A percentile compares a stretch with the other conserved stretches of the same genome.
Evolutionary conservation across 2,113 vertebrate genomes (phyloP).

Genomic region (Entomyzon cyanotis): DNA sequence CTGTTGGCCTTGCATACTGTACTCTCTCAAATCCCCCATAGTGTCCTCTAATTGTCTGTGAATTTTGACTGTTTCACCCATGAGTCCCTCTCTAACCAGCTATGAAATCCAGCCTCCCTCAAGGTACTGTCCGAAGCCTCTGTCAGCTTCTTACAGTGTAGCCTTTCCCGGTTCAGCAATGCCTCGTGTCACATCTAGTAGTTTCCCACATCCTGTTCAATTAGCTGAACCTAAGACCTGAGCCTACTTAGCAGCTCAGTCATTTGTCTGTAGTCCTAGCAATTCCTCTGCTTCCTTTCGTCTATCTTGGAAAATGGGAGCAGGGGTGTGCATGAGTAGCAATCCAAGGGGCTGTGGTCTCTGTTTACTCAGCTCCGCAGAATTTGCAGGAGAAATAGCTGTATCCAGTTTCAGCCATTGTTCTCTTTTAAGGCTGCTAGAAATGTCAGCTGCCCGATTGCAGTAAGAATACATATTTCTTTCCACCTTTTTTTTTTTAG

Average conservation of each 20-base stretch:
- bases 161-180: background rate
- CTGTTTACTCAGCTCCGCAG: background rate
- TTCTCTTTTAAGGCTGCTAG: background rate
- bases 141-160: background rate
- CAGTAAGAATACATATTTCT: background rate
- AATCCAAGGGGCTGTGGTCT: background rate
- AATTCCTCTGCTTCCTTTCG: background rate
- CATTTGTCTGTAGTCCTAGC: background rate
- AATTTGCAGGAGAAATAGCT: background rate
- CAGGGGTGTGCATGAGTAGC: background rate
- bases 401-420: background rate
- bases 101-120: background rate
- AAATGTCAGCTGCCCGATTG: background rate
- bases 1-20: background rate
- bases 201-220: background rate
- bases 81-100: background rate
- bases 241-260: background rate
- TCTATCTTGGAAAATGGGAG: background rate
- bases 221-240: background rate
- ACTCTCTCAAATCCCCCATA: background rate
- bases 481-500: slow-evolving; percentile 64
- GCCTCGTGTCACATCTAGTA: background rate
- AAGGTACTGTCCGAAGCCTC: background rate
- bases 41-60: background rate
- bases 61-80: background rate